These are phyloP conservation scores for Plemyria rubiginata DNA, from an alignment of 2,888 invertebrate genomes.

Conservation along the genomic window DNA sequence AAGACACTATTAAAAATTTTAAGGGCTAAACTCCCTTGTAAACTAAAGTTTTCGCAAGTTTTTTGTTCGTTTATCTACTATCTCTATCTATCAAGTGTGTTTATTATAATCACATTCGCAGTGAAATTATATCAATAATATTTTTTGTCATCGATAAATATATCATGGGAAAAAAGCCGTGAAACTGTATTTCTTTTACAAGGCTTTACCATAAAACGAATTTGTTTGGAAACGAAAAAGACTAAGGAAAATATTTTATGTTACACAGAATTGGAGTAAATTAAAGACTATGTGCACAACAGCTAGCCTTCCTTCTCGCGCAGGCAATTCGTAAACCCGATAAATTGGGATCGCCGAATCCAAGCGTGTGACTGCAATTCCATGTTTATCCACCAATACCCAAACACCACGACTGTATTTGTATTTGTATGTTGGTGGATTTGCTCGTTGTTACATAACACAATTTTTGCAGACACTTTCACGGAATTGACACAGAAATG, in stretches of 20 bases:
- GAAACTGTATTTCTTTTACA: not conserved
- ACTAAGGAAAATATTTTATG: not conserved
- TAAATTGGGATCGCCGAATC: slow-evolving; percentile 44
- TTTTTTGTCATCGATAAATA: not conserved
- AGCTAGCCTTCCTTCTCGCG: not conserved
- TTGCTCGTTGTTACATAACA: slow-evolving; percentile 55
- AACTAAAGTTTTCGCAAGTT: too few species aligned
- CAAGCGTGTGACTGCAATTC: slow-evolving; percentile 35
- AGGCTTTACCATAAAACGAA: not conserved
- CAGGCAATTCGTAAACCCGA: slow-evolving; percentile 29
- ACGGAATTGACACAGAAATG: slow-evolving; percentile 77
- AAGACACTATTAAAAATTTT: too few species aligned
- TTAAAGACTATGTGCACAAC: slow-evolving; percentile 1
- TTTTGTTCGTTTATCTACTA: too few species aligned
- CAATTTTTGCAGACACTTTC: slow-evolving; percentile 70
- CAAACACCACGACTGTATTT: slow-evolving; percentile 27
- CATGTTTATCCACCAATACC: slow-evolving; percentile 32
- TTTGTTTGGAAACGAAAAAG: not conserved
- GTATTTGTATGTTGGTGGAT: slow-evolving; percentile 19
- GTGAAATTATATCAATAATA: not conserved
- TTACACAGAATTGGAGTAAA: slow-evolving; percentile 1
- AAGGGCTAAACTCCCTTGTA: too few species aligned
- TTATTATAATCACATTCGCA: not conserved
- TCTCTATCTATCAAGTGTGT: too few species aligned
- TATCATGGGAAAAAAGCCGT: not conserved